Percentiles rank a stretch among this genome's conserved stretches.
These are phyloP conservation scores for Coranthus polyacanthus DNA, from an alignment of 2,797 vertebrate species.

Conservation along the genomic window DNA sequence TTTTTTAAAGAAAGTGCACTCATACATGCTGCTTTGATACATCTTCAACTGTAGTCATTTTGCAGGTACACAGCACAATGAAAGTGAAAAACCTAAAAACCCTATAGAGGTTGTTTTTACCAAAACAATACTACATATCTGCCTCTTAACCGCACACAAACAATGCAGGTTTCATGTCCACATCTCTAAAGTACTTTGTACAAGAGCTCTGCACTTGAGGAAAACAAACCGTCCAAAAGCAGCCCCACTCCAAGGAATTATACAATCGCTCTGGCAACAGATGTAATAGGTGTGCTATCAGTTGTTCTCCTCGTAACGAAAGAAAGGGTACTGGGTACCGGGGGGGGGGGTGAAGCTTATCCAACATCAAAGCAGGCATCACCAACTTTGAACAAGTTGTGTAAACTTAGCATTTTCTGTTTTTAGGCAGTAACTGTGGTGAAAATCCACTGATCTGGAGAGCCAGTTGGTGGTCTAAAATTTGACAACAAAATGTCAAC, in stretches of 20 bases:
- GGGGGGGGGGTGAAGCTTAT: conserved; percentile 2
- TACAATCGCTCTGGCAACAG: conserved; percentile 37
- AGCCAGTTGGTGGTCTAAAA: not conserved
- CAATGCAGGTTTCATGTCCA: not conserved
- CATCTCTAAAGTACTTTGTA: not conserved
- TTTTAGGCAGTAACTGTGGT: not conserved
- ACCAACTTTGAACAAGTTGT: conserved; percentile 11
- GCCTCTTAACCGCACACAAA: not conserved
- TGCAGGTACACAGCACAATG: not conserved
- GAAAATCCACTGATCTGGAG: not conserved
- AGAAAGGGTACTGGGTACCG: conserved; percentile 9
- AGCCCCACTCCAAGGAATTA: conserved; percentile 33
- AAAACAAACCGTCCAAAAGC: conserved; percentile 25
- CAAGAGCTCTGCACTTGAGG: conserved; percentile 2
- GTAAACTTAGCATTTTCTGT: not conserved
- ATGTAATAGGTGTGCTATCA: conserved; percentile 30
- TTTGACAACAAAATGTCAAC: not conserved
- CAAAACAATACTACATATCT: not conserved
- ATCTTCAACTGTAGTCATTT: not conserved
- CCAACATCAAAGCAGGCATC: conserved; percentile 14
- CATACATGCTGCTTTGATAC: not conserved
- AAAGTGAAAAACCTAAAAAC: not conserved
- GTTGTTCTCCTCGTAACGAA: conserved; percentile 32
- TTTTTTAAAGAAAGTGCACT: not conserved
- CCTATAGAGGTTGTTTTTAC: not conserved